phyloP scores from a whole-genome alignment of 2,113 vertebrate species.

The Charadrius vociferus region DNA sequence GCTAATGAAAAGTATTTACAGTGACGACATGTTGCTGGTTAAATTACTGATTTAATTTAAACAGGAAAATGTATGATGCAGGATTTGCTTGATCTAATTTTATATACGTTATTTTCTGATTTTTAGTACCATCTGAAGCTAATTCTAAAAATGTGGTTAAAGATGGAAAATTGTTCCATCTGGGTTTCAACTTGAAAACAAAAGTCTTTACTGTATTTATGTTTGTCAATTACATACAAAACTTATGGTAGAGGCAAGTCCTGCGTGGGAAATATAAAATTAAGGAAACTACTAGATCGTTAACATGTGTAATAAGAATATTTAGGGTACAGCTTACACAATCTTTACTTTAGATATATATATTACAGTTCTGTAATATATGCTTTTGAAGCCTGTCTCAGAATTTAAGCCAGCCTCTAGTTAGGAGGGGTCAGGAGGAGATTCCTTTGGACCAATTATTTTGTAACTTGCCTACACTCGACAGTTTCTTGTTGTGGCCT shows the following conservation, averaged over 20 bases:
- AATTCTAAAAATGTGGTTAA: background rate
- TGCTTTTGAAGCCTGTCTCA: slow-evolving; percentile 11
- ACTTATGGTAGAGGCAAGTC: background rate
- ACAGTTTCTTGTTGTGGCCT: background rate
- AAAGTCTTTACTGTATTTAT: background rate
- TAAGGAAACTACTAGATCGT: background rate
- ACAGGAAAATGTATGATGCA: background rate
- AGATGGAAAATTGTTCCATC: background rate
- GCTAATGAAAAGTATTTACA: background rate
- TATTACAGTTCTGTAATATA: slow-evolving; percentile 39
- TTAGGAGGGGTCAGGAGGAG: background rate
- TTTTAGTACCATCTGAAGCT: background rate
- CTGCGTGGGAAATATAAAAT: background rate
- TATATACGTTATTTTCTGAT: background rate
- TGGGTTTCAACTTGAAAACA: background rate
- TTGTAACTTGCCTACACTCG: background rate
- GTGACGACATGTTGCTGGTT: background rate
- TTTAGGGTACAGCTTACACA: slow-evolving; percentile 50
- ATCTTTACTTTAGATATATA: background rate
- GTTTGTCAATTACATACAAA: background rate
- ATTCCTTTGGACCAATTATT: background rate
- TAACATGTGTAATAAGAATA: background rate
- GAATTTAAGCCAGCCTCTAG: background rate
- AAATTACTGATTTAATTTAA: background rate
- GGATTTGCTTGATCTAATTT: background rate